Base-by-base conservation (phyloP, 2,797 vertebrate species). In the Simalia tracyae region DNA sequence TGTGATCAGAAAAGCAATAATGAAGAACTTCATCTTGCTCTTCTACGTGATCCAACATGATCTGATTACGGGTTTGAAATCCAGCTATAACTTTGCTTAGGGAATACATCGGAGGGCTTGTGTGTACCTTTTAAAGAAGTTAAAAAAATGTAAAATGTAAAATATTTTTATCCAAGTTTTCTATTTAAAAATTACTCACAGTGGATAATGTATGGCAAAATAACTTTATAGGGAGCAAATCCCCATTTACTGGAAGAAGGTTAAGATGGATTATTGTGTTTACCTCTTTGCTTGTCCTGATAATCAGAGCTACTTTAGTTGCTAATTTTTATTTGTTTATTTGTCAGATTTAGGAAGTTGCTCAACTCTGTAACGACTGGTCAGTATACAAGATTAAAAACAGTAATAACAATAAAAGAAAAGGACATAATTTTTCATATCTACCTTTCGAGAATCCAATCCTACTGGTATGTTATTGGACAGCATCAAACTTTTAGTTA, bases 1-100 rank as follows among this genome's bases (percentile, higher is more conserved):
- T 97, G 60, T 96, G 95, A 95, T 98, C 97, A 95, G 97, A 97
- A 93, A 98, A 96, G 0, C 94, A 96, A 94, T 92, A 97, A 93
- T 97, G 98, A 95, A 98, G 98, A 59, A 99, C 98, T 93, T 98
- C 96, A 89, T 99, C 98, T 92, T 98, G 98, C 93, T 98, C 98
- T 96, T 99, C 98, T 92, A 98, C 96, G 93, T 98, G 97, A 89
- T 98, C 97, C 95, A 98, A 93, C 90, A 98, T 97, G 95, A 98
- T 97, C 68, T 98, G 98, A 90, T 97, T 98, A 64, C 97, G 98
- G 91, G 97, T 97, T 95, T 95, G 98, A 96, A 99, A 99, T 93
- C 98, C 97, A 68, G 98, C 98, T 95, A 98, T 98, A 94, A 99
- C 95, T 93, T 97, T 97, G 87, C 98, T 98, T 95, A 98, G 92